phyloP scores from a whole-genome alignment of 2,113 vertebrate genomes.

The Chaenogobius annularis region DNA sequence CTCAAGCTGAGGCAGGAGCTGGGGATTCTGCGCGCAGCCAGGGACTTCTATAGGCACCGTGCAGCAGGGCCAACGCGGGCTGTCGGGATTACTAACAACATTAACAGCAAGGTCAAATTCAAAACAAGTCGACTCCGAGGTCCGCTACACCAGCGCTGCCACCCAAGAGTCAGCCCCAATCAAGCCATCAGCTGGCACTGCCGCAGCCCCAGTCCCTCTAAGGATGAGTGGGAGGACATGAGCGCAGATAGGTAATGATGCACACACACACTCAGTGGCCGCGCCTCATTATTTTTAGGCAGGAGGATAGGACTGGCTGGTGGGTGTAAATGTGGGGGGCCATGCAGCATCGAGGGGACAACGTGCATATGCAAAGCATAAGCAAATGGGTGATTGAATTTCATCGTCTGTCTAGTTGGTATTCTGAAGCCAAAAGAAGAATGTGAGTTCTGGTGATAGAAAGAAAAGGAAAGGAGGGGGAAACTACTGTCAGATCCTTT shows the following conservation, averaged over 20 bases:
- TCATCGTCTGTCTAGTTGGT: slow-evolving; percentile 96
- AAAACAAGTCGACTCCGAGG: slow-evolving; percentile 79
- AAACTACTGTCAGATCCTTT: slow-evolving; percentile 93
- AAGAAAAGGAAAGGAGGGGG: slow-evolving; percentile 70
- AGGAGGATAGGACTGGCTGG: slow-evolving; percentile 50
- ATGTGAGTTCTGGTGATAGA: slow-evolving; percentile 85
- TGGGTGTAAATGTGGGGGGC: slow-evolving; percentile 36
- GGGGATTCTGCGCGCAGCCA: slow-evolving; percentile 75
- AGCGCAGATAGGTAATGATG: slow-evolving; percentile 89
- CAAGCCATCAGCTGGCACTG: slow-evolving; percentile 87
- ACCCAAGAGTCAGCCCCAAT: slow-evolving; percentile 84
- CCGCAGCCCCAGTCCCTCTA: slow-evolving; percentile 83
- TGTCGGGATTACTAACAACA: slow-evolving; percentile 62
- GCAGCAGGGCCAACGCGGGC: slow-evolving; percentile 24
- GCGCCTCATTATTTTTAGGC: slow-evolving; percentile 90
- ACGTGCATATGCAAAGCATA: slow-evolving; percentile 91
- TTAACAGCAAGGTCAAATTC: slow-evolving; percentile 83
- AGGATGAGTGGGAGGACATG: slow-evolving; percentile 96
- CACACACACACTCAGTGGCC: slow-evolving; percentile 66
- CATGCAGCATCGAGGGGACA: slow-evolving; percentile 85
- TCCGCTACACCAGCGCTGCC: slow-evolving; percentile 74
- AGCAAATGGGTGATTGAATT: slow-evolving; percentile 98
- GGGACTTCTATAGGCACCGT: slow-evolving; percentile 69
- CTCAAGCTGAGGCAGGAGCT: slow-evolving; percentile 77
- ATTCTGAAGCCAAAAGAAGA: slow-evolving; percentile 83